Base-by-base conservation (phyloP, 2,797 vertebrate species). In the Falco naumanni region DNA sequence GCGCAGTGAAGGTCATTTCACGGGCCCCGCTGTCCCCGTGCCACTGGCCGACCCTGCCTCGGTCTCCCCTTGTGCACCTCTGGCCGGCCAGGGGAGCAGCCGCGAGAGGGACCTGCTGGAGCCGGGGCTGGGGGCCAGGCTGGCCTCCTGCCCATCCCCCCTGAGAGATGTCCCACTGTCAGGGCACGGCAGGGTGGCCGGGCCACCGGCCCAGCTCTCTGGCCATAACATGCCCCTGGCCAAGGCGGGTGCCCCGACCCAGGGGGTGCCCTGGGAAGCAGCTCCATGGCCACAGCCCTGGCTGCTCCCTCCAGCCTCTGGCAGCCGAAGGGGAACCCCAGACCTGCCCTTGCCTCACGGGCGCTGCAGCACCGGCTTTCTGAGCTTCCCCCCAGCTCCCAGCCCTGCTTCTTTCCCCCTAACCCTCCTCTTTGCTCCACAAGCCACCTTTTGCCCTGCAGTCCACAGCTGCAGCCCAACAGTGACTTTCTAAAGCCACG, bases 21-120 rank as follows among this genome's bases (percentile, higher is more conserved):
- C 0, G 0, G 39, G 11, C n/a, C 21, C 26, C 19, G 2, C 56
- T 54, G 34, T 29, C 7, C 3, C 22, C 39, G 11, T 11, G 39
- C 39, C 29, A 17, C 34, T 51, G 37, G 31, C 75, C 0, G 1
- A 34, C n/a, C 3, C 31, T 81, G 33, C 24, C 51, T 65, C 5
- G 0, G 4, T 81, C 71, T 88, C 29, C 50, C 39, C 39, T 64
- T 2, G 11, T 19, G 25, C 0, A 1, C 16, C 13, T 34, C 45
- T 29, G 16, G 47, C 54, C 24, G 2, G n/a, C 70, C 22, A 43
- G 41, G 13, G 3, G 53, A 60, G 78, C 51, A 63, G 48, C 75
- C 53, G 64, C 0, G 3, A 72, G 33, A 41, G 31, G 50, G 20
- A 76, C 7, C 21, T 4, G 5, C 45, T 1, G 2, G 31, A 43